Conservation (phyloP, 2,888 invertebrate genomes). For the Merodon equestris region DNA sequence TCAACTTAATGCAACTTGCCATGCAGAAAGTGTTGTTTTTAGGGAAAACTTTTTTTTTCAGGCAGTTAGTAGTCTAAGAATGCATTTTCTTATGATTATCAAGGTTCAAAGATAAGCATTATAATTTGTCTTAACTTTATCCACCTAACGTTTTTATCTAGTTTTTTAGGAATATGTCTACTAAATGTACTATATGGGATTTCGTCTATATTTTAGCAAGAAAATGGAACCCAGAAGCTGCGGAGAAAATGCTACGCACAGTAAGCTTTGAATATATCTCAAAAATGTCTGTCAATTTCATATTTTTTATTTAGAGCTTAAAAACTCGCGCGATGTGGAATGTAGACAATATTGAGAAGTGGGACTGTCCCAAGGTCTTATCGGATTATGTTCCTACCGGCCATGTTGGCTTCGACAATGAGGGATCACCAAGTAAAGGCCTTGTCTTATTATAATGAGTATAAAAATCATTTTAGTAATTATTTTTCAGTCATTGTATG, state of each 20-base stretch:
- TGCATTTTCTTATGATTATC: too few relatives aligned
- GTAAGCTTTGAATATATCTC: conserved; percentile 80
- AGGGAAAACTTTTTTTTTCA: too few relatives aligned
- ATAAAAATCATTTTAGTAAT: neutral
- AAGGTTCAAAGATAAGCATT: too few relatives aligned
- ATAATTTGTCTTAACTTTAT: too few relatives aligned
- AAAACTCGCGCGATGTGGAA: conserved; percentile 82
- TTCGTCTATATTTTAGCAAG: conserved; percentile 85
- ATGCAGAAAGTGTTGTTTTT: too few relatives aligned
- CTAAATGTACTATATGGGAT: too few relatives aligned
- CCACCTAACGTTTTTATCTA: too few relatives aligned
- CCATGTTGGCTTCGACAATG: conserved; percentile 88
- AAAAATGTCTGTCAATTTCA: neutral
- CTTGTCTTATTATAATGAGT: too few relatives aligned
- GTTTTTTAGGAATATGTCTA: too few relatives aligned
- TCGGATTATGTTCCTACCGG: conserved; percentile 89
- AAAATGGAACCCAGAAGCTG: conserved; percentile 91
- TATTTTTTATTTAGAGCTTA: conserved; percentile 55
- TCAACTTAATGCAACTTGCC: too few relatives aligned
- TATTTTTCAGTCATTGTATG: conserved; percentile 84
- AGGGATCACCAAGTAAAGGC: conserved; percentile 84
- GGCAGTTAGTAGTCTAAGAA: too few relatives aligned
- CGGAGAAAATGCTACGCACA: conserved; percentile 94
- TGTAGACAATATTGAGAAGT: conserved; percentile 84
- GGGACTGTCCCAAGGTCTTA: conserved; percentile 86